Evolutionary conservation across 1,140 invertebrate species (phyloP), one percentile per base, ranked within the genome.

Genomic region (Coelopa frigida): DNA sequence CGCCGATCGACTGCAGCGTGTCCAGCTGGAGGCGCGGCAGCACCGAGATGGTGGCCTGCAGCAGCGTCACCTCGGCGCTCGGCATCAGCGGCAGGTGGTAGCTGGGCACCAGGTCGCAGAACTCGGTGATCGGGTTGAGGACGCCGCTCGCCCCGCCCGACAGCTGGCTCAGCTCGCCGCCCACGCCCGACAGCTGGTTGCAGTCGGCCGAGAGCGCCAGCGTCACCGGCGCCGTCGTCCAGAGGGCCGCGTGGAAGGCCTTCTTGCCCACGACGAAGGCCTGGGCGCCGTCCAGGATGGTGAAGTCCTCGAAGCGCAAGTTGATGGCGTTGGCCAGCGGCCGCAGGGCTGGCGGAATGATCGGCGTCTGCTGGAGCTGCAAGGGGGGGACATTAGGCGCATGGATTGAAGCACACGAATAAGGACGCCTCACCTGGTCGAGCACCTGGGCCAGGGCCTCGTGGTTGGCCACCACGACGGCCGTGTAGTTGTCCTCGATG

Each of bases 391-490:
- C 15, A 18, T 21, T 15, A 26, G 42, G 15, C 44, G 21, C 1
- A 21, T 8, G n/a, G 15, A 29, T 24, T 37, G 22, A 12, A 33
- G 14, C 12, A 15, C 26, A 36, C 23, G 5, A 15, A 5, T 8
- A 8, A 18, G 21, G 18, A 24, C 11, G 15, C 44, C 51, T 67
- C 76, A 87, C 86, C 75, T 87, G 85, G 64, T 88, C 84, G 36
- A 89, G 72, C 56, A 90, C 79, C 71, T 89, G 86, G 23, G 86
- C 83, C 1, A 91, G 74, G 3, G 88, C 85, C 71, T 89, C 85
- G 59, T 89, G 86, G 73, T 91, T 91, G 26, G 87, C 87, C n/a
- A 87, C 82, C 29, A 89, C 80, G 2, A 91, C 86, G 31, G 87
- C 87, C 2, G 85, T 85, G 59, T 91, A 91, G 71, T 89, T 89